Conservation (phyloP, 1,140 invertebrate species). For the Drosophila bifasciata region DNA sequence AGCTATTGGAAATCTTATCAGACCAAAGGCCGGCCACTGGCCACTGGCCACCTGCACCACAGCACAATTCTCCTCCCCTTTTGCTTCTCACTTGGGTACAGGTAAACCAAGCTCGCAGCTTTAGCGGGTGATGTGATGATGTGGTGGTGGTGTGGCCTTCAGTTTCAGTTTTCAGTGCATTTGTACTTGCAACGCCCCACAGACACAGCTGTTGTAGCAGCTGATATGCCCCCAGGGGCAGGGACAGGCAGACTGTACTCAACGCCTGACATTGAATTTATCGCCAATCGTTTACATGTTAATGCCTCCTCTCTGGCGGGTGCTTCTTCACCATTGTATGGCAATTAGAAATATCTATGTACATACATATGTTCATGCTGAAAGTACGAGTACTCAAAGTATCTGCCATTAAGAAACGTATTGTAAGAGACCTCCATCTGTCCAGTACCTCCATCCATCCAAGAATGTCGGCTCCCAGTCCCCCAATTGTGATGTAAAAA, state of each 20-base stretch:
- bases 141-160: too few relatives aligned
- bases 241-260: not conserved
- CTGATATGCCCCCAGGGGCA: not conserved
- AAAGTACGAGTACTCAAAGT: too few relatives aligned
- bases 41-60: not conserved
- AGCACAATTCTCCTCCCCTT: not conserved
- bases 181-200: constrained; percentile 4
- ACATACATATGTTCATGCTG: too few relatives aligned
- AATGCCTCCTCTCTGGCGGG: too few relatives aligned
- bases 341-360: too few relatives aligned
- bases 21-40: constrained; percentile 1
- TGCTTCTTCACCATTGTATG: not conserved
- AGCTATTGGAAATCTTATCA: constrained; percentile 64
- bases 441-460: too few relatives aligned
- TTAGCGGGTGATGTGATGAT: constrained; percentile 1
- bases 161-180: not conserved
- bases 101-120: constrained; percentile 40
- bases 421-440: too few relatives aligned
- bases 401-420: too few relatives aligned
- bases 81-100: constrained; percentile 33
- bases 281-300: constrained; percentile 29
- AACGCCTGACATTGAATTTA: constrained; percentile 46
- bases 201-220: constrained; percentile 1
- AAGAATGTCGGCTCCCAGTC: too few relatives aligned
- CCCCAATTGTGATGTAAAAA: too few relatives aligned